Base-by-base conservation (phyloP, 2,888 invertebrate genomes). In the Drosophila hawaiiensis region DNA sequence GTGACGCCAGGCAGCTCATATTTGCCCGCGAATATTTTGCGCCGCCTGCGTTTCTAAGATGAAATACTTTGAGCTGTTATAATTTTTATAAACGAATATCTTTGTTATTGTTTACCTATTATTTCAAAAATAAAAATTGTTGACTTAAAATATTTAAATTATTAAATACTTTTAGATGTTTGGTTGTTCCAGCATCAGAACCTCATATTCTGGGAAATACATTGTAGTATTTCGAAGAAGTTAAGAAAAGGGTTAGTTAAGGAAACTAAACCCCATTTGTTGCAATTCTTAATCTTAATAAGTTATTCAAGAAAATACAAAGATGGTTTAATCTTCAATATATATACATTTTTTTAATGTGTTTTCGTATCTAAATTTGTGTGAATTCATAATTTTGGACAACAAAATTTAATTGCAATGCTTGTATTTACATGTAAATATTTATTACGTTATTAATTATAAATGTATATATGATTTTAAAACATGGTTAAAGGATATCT, bases 1-100 rank as follows among this genome's bases (percentile, higher is more conserved):
- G 76, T 69, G 10, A 76, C 91, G 4, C 89, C 91, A 5, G 84
- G 91, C 25, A 80, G 80, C 63, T 71, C 74, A 10, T 91, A 92
- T 55, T 59, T 91, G 71, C 91, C 92, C 0, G 73, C 91, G 33
- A 89, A 89, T 50, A 75, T 91, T 53, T 68, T 91, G 67, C 91
- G 91, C 39, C 81, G 83, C 53, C 67, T 91, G 52, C 81, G 90
- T 39, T 70, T 83, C 52, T 92, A 82, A 78, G 62, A 54, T 56
- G n/a, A 25, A 16, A 43, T 16, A 31, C 28, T 28, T 16, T 37
- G 28, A 43, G 58, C 41, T 19, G 10, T 28, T 56, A 69, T 66
- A 56, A 59, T 64, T 65, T 14, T 47, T 69, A 47, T 50, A 64
- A 79, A 49, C 54, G 39, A 65, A 76, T 71, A 68, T 62, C 55